These are phyloP conservation scores for Centropus bengalensis DNA, from an alignment of 2,113 vertebrate genomes.

Conservation along the genomic window DNA sequence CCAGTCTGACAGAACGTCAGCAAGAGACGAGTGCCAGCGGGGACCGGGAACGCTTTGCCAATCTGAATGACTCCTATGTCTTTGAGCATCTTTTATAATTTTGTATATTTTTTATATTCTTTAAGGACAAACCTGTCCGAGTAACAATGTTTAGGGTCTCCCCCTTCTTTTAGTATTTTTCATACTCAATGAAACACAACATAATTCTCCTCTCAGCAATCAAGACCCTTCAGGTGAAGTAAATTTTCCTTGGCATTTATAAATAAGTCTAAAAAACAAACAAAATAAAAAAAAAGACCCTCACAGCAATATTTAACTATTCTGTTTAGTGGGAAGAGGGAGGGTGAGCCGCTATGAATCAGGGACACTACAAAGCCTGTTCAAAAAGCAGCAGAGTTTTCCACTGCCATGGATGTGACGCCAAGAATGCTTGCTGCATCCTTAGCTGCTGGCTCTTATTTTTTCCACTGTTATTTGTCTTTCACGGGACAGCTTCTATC, in stretches of 20 bases:
- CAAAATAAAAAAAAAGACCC: background rate
- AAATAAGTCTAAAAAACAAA: background rate
- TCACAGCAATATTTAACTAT: background rate
- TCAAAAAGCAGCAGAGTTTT: background rate
- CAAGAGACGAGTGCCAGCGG: background rate
- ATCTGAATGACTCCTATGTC: background rate
- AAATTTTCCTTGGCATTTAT: rapidly evolving
- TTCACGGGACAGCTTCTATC: background rate
- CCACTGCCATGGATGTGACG: background rate
- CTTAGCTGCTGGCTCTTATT: background rate
- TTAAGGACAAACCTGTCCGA: background rate
- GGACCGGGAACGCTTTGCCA: background rate
- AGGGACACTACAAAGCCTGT: background rate
- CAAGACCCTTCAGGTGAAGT: rapidly evolving
- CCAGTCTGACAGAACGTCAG: background rate
- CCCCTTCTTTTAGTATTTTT: background rate
- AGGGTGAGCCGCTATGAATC: background rate
- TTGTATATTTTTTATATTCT: no score
- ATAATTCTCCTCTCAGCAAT: background rate
- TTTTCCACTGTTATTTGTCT: background rate
- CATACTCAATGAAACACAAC: background rate
- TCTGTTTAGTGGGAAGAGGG: background rate
- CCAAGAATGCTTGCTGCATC: background rate
- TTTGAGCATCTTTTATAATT: background rate
- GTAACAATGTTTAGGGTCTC: background rate